A percentile compares a stretch with the other conserved stretches of the same genome.
Conservation (phyloP, 2,888 invertebrate genomes). For the Aporophyla nigra region DNA sequence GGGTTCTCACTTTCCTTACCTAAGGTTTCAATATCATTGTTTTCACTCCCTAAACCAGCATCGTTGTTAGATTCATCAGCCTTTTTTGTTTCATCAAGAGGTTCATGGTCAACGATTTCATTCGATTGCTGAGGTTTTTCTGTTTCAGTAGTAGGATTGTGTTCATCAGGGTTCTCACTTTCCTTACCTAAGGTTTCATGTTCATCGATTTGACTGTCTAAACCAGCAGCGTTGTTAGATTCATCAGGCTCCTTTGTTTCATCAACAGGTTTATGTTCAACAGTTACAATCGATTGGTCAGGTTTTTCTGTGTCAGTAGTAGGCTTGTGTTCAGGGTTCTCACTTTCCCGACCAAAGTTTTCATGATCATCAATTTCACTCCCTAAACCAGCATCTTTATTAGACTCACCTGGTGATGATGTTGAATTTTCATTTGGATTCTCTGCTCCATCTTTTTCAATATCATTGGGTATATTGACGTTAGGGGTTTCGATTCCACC, state of each 20-base stretch:
- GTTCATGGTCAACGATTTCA: neutral
- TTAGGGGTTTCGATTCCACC: neutral
- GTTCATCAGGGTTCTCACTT: neutral
- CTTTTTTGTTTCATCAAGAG: neutral
- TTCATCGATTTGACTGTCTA: neutral
- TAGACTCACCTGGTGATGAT: neutral
- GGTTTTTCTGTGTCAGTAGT: slow-evolving; percentile 9
- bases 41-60: neutral
- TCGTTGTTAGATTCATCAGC: neutral
- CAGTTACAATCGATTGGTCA: neutral
- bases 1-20: neutral
- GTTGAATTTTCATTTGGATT: neutral
- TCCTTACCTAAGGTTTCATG: neutral
- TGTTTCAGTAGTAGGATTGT: neutral
- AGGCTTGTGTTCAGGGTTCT: neutral
- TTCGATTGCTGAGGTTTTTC: neutral
- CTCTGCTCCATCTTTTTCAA: neutral
- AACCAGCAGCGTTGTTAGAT: neutral
- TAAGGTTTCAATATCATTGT: neutral
- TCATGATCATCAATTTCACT: neutral
- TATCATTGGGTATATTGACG: neutral
- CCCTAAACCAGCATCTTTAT: neutral
- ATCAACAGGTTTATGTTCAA: neutral
- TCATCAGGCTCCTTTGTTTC: neutral
- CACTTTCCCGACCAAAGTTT: neutral